These are phyloP conservation scores for Ashinkailepas kermadecensis DNA, from an alignment of 2,888 invertebrate species.

Conservation along the genomic window DNA sequence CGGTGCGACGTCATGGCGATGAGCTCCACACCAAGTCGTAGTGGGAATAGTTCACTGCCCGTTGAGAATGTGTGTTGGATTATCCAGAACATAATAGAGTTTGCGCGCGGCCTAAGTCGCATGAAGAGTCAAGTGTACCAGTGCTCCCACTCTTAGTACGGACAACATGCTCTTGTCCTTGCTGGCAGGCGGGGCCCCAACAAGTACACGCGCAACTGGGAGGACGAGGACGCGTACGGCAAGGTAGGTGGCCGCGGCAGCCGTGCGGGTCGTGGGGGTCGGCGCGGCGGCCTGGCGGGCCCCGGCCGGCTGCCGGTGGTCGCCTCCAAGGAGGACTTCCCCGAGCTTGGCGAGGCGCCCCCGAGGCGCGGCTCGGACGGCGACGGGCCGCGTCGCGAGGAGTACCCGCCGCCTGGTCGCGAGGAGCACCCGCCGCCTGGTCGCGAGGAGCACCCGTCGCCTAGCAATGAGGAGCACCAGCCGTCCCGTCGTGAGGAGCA, in stretches of 20 bases:
- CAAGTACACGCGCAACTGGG: slow-evolving; percentile 87
- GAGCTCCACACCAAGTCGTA: not conserved
- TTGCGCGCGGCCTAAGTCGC: no score
- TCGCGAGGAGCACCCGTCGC: no score
- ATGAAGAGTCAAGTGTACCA: no score
- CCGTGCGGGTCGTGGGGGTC: slow-evolving; percentile 28
- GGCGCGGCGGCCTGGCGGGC: slow-evolving; percentile 27
- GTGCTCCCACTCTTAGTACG: no score
- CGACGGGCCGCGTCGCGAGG: not conserved
- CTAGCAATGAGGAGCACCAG: no score
- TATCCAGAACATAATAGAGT: no score
- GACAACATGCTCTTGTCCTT: not conserved
- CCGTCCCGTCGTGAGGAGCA: no score
- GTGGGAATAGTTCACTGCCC: not conserved
- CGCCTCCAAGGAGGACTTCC: slow-evolving; percentile 20
- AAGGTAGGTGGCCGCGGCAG: slow-evolving; percentile 44
- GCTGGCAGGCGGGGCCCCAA: slow-evolving; percentile 70
- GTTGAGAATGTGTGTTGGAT: no score
- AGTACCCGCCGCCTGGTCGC: no score
- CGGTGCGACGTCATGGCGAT: no score
- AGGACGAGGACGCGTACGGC: slow-evolving; percentile 80
- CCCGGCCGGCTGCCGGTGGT: not conserved
- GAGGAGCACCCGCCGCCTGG: no score
- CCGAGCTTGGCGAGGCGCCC: not conserved
- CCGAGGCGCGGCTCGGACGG: slow-evolving; percentile 12